Conservation (phyloP, 2,797 vertebrate species). For the Danio choprae region DNA sequence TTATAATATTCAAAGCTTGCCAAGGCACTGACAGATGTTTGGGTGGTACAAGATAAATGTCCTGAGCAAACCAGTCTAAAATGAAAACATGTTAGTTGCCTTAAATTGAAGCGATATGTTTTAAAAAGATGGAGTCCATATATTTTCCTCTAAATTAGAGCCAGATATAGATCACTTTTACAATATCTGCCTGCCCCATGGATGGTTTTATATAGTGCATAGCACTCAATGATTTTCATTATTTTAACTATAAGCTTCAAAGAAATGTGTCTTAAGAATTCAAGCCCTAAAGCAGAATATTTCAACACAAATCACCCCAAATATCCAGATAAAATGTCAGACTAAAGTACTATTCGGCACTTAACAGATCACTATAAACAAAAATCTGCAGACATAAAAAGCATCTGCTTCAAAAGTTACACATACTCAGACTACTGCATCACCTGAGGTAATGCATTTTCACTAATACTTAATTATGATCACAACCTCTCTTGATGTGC, state of each 20-base stretch:
- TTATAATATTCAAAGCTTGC: not conserved
- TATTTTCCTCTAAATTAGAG: slow-evolving; percentile 25
- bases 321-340: not conserved
- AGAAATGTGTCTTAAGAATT: not conserved
- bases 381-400: not conserved
- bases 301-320: slow-evolving; percentile 1
- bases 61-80: not conserved
- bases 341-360: not conserved
- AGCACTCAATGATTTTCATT: not conserved
- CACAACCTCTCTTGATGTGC: not conserved
- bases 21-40: not conserved
- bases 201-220: slow-evolving; percentile 5
- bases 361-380: not conserved
- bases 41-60: not conserved
- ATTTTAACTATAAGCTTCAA: slow-evolving; percentile 10
- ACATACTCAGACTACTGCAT: slow-evolving; percentile 8
- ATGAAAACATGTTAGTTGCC: too few species aligned
- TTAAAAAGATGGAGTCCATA: slow-evolving; percentile 19
- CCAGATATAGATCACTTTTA: slow-evolving; percentile 44
- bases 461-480: not conserved
- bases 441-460: not conserved
- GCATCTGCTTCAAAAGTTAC: not conserved
- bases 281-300: not conserved
- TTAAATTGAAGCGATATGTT: not conserved
- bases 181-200: not conserved